A percentile compares a stretch with the other conserved stretches of the same genome.
phyloP scores from a whole-genome alignment of 2,888 invertebrate species.

The Hemistola chrysoprasaria region DNA sequence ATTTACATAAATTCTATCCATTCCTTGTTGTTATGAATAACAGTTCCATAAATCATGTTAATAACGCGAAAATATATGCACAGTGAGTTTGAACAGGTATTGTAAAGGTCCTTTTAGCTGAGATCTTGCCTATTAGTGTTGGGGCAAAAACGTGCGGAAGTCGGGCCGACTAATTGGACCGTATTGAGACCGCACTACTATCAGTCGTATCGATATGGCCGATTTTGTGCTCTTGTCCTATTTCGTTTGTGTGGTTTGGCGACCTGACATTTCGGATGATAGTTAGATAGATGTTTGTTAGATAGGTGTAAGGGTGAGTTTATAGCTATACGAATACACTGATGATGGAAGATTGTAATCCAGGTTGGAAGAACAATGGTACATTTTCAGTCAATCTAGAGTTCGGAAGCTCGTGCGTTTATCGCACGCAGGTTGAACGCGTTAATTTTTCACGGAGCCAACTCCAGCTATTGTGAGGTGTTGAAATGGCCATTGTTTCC shows the following conservation, averaged over 20 bases:
- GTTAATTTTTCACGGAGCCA: conserved; percentile 65
- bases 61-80: conserved; percentile 25
- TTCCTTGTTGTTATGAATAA: conserved; percentile 31
- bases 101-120: conserved; percentile 52
- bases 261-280: conserved; percentile 34
- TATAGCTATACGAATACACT: no score
- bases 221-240: conserved; percentile 40
- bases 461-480: conserved; percentile 61
- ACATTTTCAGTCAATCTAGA: conserved; percentile 24
- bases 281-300: conserved; percentile 16
- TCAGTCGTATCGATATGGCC: conserved; percentile 52
- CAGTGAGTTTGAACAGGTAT: conserved; percentile 29
- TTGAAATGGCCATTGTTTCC: conserved; percentile 61
- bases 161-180: conserved; percentile 70
- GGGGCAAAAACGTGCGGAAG: conserved; percentile 77
- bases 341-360: neutral
- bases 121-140: conserved; percentile 72
- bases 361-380: conserved; percentile 19
- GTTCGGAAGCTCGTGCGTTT: conserved; percentile 32
- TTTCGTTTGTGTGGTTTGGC: conserved; percentile 27
- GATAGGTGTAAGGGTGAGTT: no score
- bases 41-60: conserved; percentile 33
- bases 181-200: conserved; percentile 65
- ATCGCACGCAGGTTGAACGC: conserved; percentile 49
- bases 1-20: conserved; percentile 30